phyloP scores from a whole-genome alignment of 2,888 invertebrate species.

The Diarsia mendica region DNA sequence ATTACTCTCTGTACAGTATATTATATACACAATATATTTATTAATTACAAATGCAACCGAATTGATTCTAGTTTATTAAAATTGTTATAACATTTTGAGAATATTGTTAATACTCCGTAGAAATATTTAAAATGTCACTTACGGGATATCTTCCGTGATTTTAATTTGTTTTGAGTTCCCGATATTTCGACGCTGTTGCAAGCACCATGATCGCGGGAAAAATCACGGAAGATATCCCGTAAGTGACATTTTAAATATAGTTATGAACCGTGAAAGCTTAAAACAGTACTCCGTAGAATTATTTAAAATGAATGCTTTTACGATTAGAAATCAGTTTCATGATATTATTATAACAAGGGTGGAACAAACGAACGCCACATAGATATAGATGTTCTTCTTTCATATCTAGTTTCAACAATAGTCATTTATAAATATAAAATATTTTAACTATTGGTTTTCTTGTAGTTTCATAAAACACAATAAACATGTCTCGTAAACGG shows the following conservation, averaged over 20 bases:
- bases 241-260: no score
- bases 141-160: no score
- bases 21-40: constrained; percentile 59
- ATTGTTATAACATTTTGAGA: neutral
- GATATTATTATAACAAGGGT: neutral
- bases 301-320: neutral
- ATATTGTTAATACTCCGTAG: neutral
- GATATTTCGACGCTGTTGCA: no score
- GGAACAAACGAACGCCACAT: constrained; percentile 31
- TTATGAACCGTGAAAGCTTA: no score
- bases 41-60: constrained; percentile 44
- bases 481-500: neutral
- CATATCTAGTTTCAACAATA: neutral
- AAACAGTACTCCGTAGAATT: neutral
- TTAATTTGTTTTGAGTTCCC: no score
- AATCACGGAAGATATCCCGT: no score
- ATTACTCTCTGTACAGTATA: constrained; percentile 62
- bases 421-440: neutral
- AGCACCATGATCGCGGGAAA: no score
- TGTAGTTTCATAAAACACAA: neutral
- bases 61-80: constrained; percentile 20
- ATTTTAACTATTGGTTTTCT: neutral
- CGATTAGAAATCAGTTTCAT: neutral
- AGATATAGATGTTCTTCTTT: neutral
- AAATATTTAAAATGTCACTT: neutral